Conservation (phyloP, 2,113 vertebrate genomes). For the Bos javanicus region DNA sequence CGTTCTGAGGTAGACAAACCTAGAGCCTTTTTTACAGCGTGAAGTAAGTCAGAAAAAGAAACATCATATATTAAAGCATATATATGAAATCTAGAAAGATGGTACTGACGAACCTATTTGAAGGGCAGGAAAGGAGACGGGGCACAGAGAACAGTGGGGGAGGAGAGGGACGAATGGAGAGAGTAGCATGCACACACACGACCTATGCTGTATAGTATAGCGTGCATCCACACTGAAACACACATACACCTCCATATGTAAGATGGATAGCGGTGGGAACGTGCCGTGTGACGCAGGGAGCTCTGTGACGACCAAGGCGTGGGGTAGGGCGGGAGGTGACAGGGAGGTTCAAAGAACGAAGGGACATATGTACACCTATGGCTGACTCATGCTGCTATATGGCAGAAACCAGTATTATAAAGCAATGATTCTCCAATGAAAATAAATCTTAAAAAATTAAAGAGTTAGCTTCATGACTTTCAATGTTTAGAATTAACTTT, state of each 20-base stretch:
- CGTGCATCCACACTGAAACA: fast-evolving
- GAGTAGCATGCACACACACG: fast-evolving
- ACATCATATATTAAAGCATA: neutral
- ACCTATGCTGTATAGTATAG: fast-evolving
- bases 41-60: neutral
- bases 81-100: neutral
- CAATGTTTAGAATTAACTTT: neutral
- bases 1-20: neutral
- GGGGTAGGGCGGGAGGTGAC: neutral
- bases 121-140: neutral
- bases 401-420: neutral
- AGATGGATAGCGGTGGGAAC: fast-evolving
- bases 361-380: fast-evolving
- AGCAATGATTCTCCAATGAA: neutral
- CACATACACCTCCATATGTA: fast-evolving
- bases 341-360: neutral
- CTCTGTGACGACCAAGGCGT: fast-evolving
- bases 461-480: neutral
- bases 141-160: neutral
- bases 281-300: neutral
- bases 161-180: neutral
- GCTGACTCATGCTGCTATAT: fast-evolving
- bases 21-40: neutral
- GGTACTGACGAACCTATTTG: neutral
- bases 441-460: neutral